Evolutionary conservation across 2,888 invertebrate genomes (phyloP).

Genomic region (Neria commutata): DNA sequence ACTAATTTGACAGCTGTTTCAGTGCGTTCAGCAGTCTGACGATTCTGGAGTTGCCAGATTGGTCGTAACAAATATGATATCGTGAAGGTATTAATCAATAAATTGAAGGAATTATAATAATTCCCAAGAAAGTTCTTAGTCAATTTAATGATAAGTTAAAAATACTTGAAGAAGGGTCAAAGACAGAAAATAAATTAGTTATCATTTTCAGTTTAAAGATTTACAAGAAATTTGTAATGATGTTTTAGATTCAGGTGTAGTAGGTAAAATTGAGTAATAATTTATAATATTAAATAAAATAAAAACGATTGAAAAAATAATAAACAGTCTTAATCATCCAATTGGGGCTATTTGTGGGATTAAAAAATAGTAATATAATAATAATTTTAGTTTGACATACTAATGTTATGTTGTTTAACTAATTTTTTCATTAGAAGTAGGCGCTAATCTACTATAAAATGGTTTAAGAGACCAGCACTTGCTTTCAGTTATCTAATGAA

Average conservation of each 20-base stretch:
- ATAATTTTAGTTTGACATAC: slow-evolving; percentile 74
- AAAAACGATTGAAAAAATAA: background rate
- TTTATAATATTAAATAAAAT: too few species aligned
- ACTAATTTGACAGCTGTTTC: too few species aligned
- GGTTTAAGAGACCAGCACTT: slow-evolving; percentile 76
- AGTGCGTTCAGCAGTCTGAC: too few species aligned
- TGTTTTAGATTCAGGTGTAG: slow-evolving; percentile 50
- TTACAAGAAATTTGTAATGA: slow-evolving; percentile 41
- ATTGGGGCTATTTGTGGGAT: slow-evolving; percentile 74
- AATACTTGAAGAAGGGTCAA: slow-evolving; percentile 68
- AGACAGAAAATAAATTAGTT: slow-evolving; percentile 72
- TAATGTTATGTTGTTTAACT: slow-evolving; percentile 68
- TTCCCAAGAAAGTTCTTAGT: slow-evolving; percentile 65
- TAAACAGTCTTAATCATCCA: slow-evolving; percentile 63
- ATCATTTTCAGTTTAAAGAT: slow-evolving; percentile 68
- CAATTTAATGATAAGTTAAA: slow-evolving; percentile 67
- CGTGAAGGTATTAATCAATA: slow-evolving; percentile 67
- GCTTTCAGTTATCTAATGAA: slow-evolving; percentile 72
- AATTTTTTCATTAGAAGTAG: slow-evolving; percentile 69
- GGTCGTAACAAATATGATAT: slow-evolving; percentile 60
- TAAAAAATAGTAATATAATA: slow-evolving; percentile 67
- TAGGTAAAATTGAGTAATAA: slow-evolving; percentile 56
- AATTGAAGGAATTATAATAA: slow-evolving; percentile 64
- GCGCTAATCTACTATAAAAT: slow-evolving; percentile 68
- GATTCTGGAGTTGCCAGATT: too few species aligned